phyloP scores from a whole-genome alignment of 2,888 invertebrate species.

The Brenthis daphne region DNA sequence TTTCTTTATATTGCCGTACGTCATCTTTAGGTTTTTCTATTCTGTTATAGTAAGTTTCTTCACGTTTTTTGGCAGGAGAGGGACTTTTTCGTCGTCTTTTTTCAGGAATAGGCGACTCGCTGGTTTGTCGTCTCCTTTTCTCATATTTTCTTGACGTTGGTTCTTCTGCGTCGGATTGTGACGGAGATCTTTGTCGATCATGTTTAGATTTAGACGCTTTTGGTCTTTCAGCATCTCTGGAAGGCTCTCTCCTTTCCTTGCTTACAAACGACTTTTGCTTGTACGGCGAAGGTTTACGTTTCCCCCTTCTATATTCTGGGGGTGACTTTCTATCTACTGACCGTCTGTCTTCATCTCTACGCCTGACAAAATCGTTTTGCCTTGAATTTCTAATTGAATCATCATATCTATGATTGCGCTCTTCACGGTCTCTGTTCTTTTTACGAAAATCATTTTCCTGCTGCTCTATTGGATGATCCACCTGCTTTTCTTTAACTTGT shows the following conservation, averaged over 20 bases:
- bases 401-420: slow-evolving; percentile 66
- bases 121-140: slow-evolving; percentile 56
- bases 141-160: slow-evolving; percentile 47
- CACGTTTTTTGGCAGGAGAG: slow-evolving; percentile 54
- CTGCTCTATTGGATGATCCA: slow-evolving; percentile 60
- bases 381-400: slow-evolving; percentile 50
- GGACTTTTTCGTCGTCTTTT: slow-evolving; percentile 63
- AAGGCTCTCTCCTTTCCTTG: slow-evolving; percentile 57
- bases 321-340: slow-evolving; percentile 55
- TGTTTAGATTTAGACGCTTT: slow-evolving; percentile 54
- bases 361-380: slow-evolving; percentile 48
- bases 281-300: slow-evolving; percentile 38
- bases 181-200: slow-evolving; percentile 53
- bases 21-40: slow-evolving; percentile 42
- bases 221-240: slow-evolving; percentile 51
- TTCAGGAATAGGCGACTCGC: slow-evolving; percentile 63
- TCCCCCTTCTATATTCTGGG: slow-evolving; percentile 50
- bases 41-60: slow-evolving; percentile 53
- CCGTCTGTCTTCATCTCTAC: slow-evolving; percentile 58
- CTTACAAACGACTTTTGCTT: slow-evolving; percentile 63
- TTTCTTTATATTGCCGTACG: slow-evolving; percentile 42
- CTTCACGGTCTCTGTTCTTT: slow-evolving; percentile 73
- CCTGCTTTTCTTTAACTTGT: slow-evolving; percentile 58
- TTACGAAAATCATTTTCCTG: slow-evolving; percentile 59
- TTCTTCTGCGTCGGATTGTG: slow-evolving; percentile 58